A percentile compares a stretch with the other conserved stretches of the same genome.
These are phyloP conservation scores for Eristalis tenax DNA, from an alignment of 2,888 invertebrate species.

Conservation along the genomic window DNA sequence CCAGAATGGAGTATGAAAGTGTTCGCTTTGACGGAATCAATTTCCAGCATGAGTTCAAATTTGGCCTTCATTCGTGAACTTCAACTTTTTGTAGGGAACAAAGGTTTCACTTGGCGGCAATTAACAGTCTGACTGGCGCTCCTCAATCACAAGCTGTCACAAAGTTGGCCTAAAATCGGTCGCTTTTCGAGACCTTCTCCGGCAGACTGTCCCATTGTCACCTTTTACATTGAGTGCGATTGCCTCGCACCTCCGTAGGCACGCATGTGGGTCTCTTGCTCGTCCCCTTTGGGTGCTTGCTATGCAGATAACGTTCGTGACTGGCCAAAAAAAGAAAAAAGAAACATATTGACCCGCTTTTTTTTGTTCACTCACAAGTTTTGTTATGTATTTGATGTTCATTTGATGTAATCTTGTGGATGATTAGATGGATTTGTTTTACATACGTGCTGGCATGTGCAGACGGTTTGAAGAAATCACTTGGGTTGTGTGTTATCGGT, in stretches of 20 bases:
- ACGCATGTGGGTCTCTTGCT: conserved; percentile 7
- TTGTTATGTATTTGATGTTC: conserved; percentile 56
- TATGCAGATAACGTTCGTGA: conserved; percentile 63
- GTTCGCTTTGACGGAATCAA: background rate
- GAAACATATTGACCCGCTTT: conserved; percentile 63
- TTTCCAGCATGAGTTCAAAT: background rate
- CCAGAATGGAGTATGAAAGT: background rate
- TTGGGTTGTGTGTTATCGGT: background rate
- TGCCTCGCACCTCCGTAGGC: background rate
- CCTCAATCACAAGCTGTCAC: conserved; percentile 6
- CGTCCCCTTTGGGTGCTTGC: conserved; percentile 30
- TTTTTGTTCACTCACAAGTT: conserved; percentile 14
- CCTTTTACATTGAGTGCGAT: background rate
- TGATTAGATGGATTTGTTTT: conserved; percentile 61
- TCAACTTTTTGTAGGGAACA: background rate
- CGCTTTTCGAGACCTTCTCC: conserved; percentile 24
- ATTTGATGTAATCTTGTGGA: conserved; percentile 50
- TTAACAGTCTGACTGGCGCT: conserved; percentile 17
- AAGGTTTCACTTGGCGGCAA: conserved; percentile 11
- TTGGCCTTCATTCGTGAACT: conserved; percentile 21
- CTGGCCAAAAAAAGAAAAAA: conserved; percentile 36
- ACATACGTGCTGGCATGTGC: conserved; percentile 52
- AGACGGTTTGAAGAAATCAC: conserved; percentile 1
- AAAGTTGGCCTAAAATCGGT: conserved; percentile 18
- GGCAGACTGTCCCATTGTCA: conserved; percentile 8